These are phyloP conservation scores for Ellobium chinense DNA, from an alignment of 2,888 invertebrate species.

Conservation along the genomic window DNA sequence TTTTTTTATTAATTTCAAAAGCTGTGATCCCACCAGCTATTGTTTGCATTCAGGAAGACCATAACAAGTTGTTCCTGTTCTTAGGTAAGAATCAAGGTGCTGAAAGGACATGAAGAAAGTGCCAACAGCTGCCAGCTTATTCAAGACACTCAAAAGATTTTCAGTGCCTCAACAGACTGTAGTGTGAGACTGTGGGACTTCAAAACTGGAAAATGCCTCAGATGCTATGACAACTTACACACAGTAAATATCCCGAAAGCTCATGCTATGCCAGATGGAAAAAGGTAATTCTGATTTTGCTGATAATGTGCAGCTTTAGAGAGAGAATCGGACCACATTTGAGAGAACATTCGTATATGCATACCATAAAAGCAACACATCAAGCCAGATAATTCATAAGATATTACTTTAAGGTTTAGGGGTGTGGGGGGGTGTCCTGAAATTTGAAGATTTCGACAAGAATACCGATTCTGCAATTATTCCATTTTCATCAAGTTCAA, in stretches of 20 bases:
- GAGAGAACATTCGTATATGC: too few relatives aligned
- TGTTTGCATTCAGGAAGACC: background rate
- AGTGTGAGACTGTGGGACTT: conserved; percentile 72
- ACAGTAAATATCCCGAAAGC: conserved; percentile 47
- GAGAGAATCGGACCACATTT: too few relatives aligned
- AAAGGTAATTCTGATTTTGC: conserved; percentile 27
- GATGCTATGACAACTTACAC: conserved; percentile 65
- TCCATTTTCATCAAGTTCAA: too few relatives aligned
- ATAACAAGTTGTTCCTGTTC: background rate
- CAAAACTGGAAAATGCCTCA: conserved; percentile 62
- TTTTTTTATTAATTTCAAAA: too few relatives aligned
- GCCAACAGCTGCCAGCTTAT: conserved; percentile 74
- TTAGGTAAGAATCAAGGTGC: conserved; percentile 74
- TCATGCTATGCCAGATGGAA: conserved; percentile 41
- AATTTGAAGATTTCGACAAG: too few relatives aligned
- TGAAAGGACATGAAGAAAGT: conserved; percentile 72
- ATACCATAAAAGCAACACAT: too few relatives aligned
- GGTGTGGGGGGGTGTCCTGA: too few relatives aligned
- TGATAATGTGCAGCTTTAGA: background rate
- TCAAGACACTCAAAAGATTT: conserved; percentile 64
- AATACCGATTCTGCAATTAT: too few relatives aligned
- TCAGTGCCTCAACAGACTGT: conserved; percentile 73
- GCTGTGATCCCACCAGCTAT: too few relatives aligned
- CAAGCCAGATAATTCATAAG: too few relatives aligned
- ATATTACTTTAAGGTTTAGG: too few relatives aligned